Percentiles rank a stretch among this genome's conserved stretches.
Conservation (phyloP, 2,888 invertebrate genomes). For the Drosophila mulleri region DNA sequence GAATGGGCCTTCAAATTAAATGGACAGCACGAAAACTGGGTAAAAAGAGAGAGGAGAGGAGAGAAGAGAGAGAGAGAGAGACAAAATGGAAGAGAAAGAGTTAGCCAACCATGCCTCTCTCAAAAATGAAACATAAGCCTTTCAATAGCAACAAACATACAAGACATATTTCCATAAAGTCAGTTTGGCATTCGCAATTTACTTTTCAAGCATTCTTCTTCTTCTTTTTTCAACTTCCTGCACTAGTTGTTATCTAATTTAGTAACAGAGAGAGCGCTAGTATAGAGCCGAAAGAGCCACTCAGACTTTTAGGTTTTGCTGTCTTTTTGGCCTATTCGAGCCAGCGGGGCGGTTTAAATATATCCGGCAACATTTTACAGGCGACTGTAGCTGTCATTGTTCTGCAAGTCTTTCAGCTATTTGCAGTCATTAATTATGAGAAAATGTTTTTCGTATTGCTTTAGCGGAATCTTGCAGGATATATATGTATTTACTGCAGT, state of each 20-base stretch:
- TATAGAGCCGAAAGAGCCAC: background rate
- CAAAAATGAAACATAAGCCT: slow-evolving; percentile 1
- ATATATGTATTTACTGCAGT: slow-evolving; percentile 13
- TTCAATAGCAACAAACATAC: background rate
- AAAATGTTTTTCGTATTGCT: slow-evolving; percentile 65
- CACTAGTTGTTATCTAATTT: slow-evolving; percentile 66
- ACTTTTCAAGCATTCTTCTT: slow-evolving; percentile 13
- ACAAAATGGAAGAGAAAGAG: background rate
- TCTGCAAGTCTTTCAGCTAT: slow-evolving; percentile 55
- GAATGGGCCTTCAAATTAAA: slow-evolving; percentile 60
- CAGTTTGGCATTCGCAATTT: slow-evolving; percentile 39
- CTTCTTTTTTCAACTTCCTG: slow-evolving; percentile 32
- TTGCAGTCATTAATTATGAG: slow-evolving; percentile 71
- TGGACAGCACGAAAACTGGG: slow-evolving; percentile 14
- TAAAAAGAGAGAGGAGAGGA: background rate
- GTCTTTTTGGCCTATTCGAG: slow-evolving; percentile 18
- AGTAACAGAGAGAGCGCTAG: background rate
- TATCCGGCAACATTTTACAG: slow-evolving; percentile 68
- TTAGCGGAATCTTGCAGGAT: slow-evolving; percentile 35
- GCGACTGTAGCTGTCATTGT: slow-evolving; percentile 67
- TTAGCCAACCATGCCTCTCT: slow-evolving; percentile 2
- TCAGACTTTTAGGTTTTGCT: background rate
- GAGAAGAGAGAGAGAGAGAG: background rate
- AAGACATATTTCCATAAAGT: slow-evolving; percentile 36
- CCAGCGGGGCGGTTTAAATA: slow-evolving; percentile 58